phyloP scores from a whole-genome alignment of 2,888 invertebrate species.

The Phragmatobia fuliginosa region DNA sequence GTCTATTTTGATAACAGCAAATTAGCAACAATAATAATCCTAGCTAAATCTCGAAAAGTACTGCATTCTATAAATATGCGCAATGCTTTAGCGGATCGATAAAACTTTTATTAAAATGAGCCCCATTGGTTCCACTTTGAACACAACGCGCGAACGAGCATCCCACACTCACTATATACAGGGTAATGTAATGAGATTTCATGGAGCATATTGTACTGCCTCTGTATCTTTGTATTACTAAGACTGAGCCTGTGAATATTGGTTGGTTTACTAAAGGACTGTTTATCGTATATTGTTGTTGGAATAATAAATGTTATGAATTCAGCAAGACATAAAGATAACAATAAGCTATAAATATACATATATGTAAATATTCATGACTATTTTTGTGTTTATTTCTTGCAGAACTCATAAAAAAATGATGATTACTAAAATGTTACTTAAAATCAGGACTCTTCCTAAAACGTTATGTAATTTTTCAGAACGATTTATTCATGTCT shows the following conservation, averaged over 20 bases:
- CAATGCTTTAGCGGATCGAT: slow-evolving; percentile 12
- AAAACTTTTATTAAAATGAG: slow-evolving; percentile 22
- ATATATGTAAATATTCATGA: neutral
- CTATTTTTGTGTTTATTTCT: neutral
- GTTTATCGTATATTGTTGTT: neutral
- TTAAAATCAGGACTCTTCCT: neutral
- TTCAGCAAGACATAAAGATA: too few species aligned
- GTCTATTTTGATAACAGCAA: neutral
- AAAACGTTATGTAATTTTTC: neutral
- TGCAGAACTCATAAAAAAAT: neutral
- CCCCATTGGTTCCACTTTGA: slow-evolving; percentile 15
- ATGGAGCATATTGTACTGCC: neutral
- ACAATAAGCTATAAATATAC: too few species aligned
- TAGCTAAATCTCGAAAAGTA: neutral
- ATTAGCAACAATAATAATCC: neutral
- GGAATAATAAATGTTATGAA: neutral
- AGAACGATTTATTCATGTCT: too few species aligned
- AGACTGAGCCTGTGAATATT: slow-evolving; percentile 7
- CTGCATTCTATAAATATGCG: slow-evolving; percentile 15
- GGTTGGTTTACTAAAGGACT: neutral
- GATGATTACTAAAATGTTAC: neutral
- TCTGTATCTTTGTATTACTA: slow-evolving; percentile 3
- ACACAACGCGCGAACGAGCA: slow-evolving; percentile 5
- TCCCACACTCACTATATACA: slow-evolving; percentile 7
- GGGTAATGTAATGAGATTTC: slow-evolving; percentile 11